Evolutionary conservation across 2,113 vertebrate species (phyloP).

Genomic region (Tachysurus fulvidraco): DNA sequence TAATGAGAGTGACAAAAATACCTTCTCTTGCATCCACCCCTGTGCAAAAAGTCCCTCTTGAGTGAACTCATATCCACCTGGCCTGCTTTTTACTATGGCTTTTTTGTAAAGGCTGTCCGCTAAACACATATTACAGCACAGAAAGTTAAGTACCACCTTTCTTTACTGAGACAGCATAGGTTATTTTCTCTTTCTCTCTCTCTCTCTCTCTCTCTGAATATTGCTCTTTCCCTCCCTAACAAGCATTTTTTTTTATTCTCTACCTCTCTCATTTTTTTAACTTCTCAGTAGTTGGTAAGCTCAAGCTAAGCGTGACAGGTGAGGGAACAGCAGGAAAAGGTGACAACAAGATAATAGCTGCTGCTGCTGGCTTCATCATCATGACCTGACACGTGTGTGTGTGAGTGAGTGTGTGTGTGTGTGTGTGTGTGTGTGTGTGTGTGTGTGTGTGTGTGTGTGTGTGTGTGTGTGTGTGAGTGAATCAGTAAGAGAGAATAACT

Average conservation of each 20-base stretch:
- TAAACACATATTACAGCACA: slow-evolving; percentile 38
- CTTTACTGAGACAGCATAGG: slow-evolving; percentile 27
- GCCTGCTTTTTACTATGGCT: not conserved
- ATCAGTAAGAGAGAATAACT: not conserved
- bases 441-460: slow-evolving; percentile 40
- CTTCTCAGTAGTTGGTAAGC: slow-evolving; percentile 52
- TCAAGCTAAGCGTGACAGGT: slow-evolving; percentile 52
- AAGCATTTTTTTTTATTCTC: not conserved
- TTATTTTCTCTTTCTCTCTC: not conserved
- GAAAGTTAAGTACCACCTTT: slow-evolving; percentile 43
- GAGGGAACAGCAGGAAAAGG: slow-evolving; percentile 55
- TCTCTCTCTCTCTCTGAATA: not conserved
- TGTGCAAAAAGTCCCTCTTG: slow-evolving; percentile 3
- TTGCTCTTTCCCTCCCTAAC: not conserved
- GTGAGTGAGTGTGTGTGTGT: slow-evolving; percentile 44
- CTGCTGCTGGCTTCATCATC: slow-evolving; percentile 58
- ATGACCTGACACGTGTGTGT: slow-evolving; percentile 51
- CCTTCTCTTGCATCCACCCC: not conserved
- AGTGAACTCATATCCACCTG: not conserved
- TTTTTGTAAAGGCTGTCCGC: slow-evolving; percentile 22
- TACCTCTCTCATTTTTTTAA: slow-evolving; percentile 15
- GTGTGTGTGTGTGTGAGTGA: not conserved
- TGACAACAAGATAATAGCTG: slow-evolving; percentile 64
- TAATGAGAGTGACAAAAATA: slow-evolving; percentile 34
- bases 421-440: slow-evolving; percentile 1